Evolutionary conservation across 2,113 vertebrate species (phyloP), one percentile per base, ranked within the genome.

Genomic region (Columba janthina): DNA sequence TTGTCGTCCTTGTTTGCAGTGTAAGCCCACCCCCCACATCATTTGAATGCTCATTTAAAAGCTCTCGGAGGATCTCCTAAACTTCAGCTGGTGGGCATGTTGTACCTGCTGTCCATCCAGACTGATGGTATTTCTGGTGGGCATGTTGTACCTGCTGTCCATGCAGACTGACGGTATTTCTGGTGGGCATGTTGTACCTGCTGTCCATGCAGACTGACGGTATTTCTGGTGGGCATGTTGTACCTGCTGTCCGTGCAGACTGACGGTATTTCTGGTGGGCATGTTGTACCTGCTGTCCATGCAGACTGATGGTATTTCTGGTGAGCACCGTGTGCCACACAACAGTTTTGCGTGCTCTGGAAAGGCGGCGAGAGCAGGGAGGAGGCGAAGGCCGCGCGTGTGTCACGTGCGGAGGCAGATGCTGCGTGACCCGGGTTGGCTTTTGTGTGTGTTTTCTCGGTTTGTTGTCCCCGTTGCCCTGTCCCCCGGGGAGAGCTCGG

Each of bases 281-380:
- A 2, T 38, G 9, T 25, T 46, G 50, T 7, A 4, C 14, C 20
- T 4, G 11, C 2, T 36, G 31, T 44, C 84, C 9, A 1, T 32
- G 21, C 51, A 29, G 40, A 10, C 24, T 21, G n/a, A 6, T 5
- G 0, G 0, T 56, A 6, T 18, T 18, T 31, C 32, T n/a, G n/a
- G 32, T 38, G 64, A 42, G 29, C 36, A 2, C 8, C 4, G 1
- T 2, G 0, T 38, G 15, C 3, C 1, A 10, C 21, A 11, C 38
- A 13, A 70, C 28, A 34, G 51, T 62, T 42, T 18, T 2, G 3
- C 16, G 5, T 19, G 14, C 0, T n/a, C 60, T 25, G 31, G 28
- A 40, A 26, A 60, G 73, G 9, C 0, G 1, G 21, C 26, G 38
- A 4, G 57, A 36, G 24, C 25, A 3, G 5, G 9, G 3, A 29